Base-by-base conservation (phyloP, 1,140 invertebrate species). In the Diabrotica virgifera region DNA sequence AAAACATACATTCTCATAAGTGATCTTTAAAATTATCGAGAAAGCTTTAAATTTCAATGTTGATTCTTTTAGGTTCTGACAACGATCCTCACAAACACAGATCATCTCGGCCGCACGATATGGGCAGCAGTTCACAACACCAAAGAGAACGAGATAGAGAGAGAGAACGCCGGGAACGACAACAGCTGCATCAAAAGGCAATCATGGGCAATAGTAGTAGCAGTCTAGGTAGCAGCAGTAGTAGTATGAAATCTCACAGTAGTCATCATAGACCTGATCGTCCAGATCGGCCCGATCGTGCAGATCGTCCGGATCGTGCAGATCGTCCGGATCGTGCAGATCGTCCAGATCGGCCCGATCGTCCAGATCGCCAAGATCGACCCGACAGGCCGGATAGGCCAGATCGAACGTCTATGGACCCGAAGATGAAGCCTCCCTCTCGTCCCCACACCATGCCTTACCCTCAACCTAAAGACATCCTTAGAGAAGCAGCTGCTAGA, bases 131-230 rank as follows among this genome's bases (percentile, higher is more conserved):
- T 78, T 80, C 13, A 79, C 70, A 77, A 9, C 79, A 80, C 13
- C 79, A 83, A 56, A 59, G 71, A 46, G 72, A 78, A 56, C 76
- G 81, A 2, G 84, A 86, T 81, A 65, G 78, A 80, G 51, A 57
- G n/a, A 35, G 55, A 6, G 35, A 36, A 57, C 24, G 24, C 5
- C n/a, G 36, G 5, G 6, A 40, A 7, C 79, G 81, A 52, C 63
- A 67, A 12, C 60, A 64, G 37, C 54, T 52, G 57, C 66, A 70
- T 9, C 68, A 70, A 64, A 65, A 56, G 24, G 10, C 58, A 40
- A 55, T 62, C 70, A 78, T 11, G 64, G 69, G 11, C 71, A 75
- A 68, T 14, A 69, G 37, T 65, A 6, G 62, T 46, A 46, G 40
- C n/a, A 46, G 40, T n/a, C 8, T 8, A 8, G 6, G n/a, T 5